Conservation (phyloP, 2,113 vertebrate genomes). For the cat (Felis catus) region F.catus_Fca126_mat1.0 CM031416.1:7148501-7149000, state of each 20-base stretch:
- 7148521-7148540: not conserved
- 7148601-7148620: not conserved
- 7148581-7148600: not conserved
- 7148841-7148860: not conserved
- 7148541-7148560: not conserved
- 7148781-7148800: not conserved
- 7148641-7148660: not conserved
- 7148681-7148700: not conserved
- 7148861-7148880: not conserved
- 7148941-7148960: not conserved
- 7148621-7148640: not conserved
- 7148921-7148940: not conserved
- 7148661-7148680: not conserved
- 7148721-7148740: not conserved
- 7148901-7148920: constrained; percentile 25
- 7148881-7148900: not conserved
- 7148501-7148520: not conserved
- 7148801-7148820: not conserved
- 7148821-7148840: not conserved
- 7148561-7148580: not conserved
- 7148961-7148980: not conserved
- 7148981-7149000: not conserved
- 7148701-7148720: not conserved
- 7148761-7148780: not conserved
- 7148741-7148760: not conserved